Conservation (phyloP, 2,797 vertebrate genomes). For the Squalus acanthias region DNA sequence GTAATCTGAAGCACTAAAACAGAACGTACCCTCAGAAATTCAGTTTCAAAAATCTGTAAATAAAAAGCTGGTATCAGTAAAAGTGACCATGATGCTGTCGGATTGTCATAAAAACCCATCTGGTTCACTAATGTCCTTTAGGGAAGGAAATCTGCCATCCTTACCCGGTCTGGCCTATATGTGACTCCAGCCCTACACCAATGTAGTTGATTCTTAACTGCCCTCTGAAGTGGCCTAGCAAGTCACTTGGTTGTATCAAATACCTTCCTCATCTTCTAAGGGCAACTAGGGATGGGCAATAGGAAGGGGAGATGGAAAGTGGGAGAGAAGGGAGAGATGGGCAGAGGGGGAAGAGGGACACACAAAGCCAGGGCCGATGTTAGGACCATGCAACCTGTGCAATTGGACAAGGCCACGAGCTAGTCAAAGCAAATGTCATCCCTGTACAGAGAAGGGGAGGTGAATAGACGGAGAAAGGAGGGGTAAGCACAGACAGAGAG, state of each 20-base stretch:
- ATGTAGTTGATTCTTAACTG: too few species aligned
- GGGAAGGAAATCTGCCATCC: not conserved
- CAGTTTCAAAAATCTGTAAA: too few species aligned
- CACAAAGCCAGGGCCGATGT: not conserved
- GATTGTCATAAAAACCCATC: too few species aligned
- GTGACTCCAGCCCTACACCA: not conserved
- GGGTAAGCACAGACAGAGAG: constrained; percentile 35
- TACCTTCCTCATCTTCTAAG: not conserved
- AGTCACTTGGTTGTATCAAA: not conserved
- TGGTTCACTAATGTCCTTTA: not conserved
- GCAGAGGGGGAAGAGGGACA: not conserved
- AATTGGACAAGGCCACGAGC: not conserved
- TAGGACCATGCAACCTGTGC: not conserved
- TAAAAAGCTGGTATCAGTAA: too few species aligned
- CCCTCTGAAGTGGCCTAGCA: not conserved
- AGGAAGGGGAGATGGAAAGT: not conserved
- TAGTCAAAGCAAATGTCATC: not conserved
- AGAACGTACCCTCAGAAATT: not conserved
- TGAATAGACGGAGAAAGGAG: not conserved
- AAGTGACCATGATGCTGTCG: too few species aligned
- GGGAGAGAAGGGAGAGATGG: not conserved
- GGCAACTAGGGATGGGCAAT: not conserved
- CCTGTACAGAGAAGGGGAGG: not conserved
- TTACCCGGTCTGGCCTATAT: not conserved
- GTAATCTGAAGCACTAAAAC: not conserved